Percentiles rank a stretch among this genome's conserved stretches.
These are phyloP conservation scores for Ethmia dodecea DNA, from an alignment of 2,888 invertebrate genomes.

Conservation along the genomic window DNA sequence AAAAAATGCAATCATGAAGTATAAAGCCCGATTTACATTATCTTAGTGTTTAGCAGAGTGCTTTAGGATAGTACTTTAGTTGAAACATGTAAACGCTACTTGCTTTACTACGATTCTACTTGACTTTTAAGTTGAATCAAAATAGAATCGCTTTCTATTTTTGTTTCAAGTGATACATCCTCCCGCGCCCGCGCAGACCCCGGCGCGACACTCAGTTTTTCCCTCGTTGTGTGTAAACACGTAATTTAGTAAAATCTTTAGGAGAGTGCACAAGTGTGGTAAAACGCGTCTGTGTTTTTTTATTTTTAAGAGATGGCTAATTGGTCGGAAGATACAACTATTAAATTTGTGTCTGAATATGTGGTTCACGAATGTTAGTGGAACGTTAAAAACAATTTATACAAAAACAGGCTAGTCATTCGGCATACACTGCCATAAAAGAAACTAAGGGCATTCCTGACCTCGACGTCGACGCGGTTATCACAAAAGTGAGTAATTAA, in stretches of 20 bases:
- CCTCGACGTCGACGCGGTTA: too few species aligned
- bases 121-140: slow-evolving; percentile 4
- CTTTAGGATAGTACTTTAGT: slow-evolving; percentile 5
- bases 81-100: slow-evolving; percentile 2
- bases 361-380: too few species aligned
- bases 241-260: slow-evolving; percentile 4
- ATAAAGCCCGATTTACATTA: slow-evolving; percentile 3
- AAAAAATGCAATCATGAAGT: slow-evolving; percentile 24
- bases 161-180: slow-evolving; percentile 4
- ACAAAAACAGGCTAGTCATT: too few species aligned
- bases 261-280: slow-evolving; percentile 6
- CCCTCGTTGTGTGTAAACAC: slow-evolving; percentile 3
- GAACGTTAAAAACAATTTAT: too few species aligned
- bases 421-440: too few species aligned
- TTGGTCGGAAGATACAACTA: slow-evolving; percentile 1
- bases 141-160: slow-evolving; percentile 5
- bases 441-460: too few species aligned
- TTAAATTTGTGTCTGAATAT: too few species aligned
- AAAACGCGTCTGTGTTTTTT: slow-evolving; percentile 3
- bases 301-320: background rate
- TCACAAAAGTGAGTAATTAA: too few species aligned
- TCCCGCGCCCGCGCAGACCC: slow-evolving; percentile 6
- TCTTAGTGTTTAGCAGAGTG: slow-evolving; percentile 3
- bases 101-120: slow-evolving; percentile 4
- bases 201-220: slow-evolving; percentile 3